These are phyloP conservation scores for Gymnodraco acuticeps DNA, from an alignment of 2,797 vertebrate species.

Conservation along the genomic window DNA sequence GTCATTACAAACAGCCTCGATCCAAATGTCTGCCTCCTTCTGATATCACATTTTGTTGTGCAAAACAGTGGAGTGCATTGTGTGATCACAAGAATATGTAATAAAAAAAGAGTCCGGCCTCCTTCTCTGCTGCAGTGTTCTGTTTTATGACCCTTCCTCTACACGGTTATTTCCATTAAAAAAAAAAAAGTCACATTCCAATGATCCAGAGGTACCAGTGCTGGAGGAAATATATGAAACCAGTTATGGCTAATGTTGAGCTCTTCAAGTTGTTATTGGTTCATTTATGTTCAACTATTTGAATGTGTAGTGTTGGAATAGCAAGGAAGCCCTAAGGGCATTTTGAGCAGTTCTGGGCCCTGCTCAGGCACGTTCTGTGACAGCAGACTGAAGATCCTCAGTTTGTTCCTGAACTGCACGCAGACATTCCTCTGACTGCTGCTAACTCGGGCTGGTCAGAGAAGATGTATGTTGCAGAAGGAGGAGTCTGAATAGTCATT, in stretches of 20 bases:
- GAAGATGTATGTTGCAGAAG: conserved; percentile 15
- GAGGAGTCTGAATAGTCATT: neutral
- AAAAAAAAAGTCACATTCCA: neutral
- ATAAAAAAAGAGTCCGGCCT: conserved; percentile 2
- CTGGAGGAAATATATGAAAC: too few relatives aligned
- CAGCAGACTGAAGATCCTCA: neutral
- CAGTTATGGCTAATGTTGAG: neutral
- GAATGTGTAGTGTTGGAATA: neutral
- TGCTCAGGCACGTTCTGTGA: conserved; percentile 35
- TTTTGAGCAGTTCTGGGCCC: conserved; percentile 5
- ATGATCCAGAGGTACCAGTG: neutral
- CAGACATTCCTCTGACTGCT: conserved; percentile 51
- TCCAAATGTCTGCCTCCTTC: conserved; percentile 16
- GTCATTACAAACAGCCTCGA: conserved; percentile 22
- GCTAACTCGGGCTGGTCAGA: conserved; percentile 64
- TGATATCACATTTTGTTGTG: conserved; percentile 14
- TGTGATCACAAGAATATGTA: conserved; percentile 12
- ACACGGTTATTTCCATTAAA: neutral
- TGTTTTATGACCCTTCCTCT: conserved; percentile 4
- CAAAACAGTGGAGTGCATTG: conserved; percentile 14
- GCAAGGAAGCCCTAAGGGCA: neutral
- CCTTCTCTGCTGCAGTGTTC: neutral
- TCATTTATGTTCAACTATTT: fast-evolving
- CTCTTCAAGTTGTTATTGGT: neutral
- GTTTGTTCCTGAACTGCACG: conserved; percentile 1